A percentile compares a stretch with the other conserved stretches of the same genome.
These are phyloP conservation scores for Hipparchia semele DNA, from an alignment of 2,888 invertebrate species.

Conservation along the genomic window DNA sequence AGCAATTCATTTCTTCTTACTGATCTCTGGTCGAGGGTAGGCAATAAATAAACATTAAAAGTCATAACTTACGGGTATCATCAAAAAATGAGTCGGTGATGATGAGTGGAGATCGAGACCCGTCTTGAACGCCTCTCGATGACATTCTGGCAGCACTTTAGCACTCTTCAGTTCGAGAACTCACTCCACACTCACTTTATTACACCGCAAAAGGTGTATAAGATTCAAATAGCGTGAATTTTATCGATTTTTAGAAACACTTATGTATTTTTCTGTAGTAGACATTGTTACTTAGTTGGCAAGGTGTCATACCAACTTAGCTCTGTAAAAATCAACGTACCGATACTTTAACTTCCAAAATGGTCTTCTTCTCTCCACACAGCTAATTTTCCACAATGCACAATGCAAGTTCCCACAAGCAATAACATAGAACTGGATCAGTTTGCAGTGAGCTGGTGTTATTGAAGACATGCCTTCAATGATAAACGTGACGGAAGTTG, in stretches of 20 bases:
- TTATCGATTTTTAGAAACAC: no score
- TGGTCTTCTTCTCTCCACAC: not conserved
- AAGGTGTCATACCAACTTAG: no score
- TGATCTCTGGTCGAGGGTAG: no score
- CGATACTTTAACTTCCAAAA: not conserved
- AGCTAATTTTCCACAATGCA: not conserved
- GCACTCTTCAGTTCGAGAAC: not conserved
- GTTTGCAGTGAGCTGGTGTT: conserved; percentile 9
- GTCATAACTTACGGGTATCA: conserved; percentile 63
- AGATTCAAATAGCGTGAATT: not conserved
- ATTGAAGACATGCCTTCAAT: not conserved
- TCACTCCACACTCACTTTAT: not conserved
- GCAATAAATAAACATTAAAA: not conserved
- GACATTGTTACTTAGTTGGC: no score
- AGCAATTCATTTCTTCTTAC: no score
- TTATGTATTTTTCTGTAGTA: no score
- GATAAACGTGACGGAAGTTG: conserved; percentile 6
- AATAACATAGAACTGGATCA: not conserved
- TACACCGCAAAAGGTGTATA: no score
- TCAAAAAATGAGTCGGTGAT: conserved; percentile 76
- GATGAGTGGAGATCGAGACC: conserved; percentile 69
- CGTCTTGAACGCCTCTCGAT: conserved; percentile 74
- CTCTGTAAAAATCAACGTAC: no score
- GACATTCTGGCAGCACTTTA: conserved; percentile 57
- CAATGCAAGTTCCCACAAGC: not conserved